Base-by-base conservation (phyloP, 2,888 invertebrate genomes). In the Meteorus colon region DNA sequence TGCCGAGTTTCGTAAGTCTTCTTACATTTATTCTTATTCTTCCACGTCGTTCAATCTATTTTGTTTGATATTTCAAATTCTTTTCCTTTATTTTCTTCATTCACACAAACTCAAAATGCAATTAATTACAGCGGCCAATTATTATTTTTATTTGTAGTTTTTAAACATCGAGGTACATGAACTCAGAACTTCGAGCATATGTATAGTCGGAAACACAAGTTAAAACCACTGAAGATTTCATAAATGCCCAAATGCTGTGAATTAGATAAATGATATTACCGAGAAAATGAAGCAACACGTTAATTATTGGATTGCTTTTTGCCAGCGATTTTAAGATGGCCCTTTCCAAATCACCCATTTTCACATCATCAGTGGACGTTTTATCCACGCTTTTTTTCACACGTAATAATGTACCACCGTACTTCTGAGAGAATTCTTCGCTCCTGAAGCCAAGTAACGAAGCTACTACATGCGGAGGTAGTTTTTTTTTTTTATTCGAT, bases 131-230 rank as follows among this genome's bases (percentile, higher is more conserved):
- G 27, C 10, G 24, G 12, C 12, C 5, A 12, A 14, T 60, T 1
- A 14, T n/a, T 2, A 48, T 51, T 24, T 2, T 14, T 48, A 48
- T 51, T 70, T 16, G 8, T 34, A 59, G 14, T 51, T 51, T 63
- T 66, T 73, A 67, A 4, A 74, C n/a, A 4, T 59, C n/a, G 34
- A 55, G 34, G 2, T 55, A 31, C 19, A 86, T 78, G 83, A 83
- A 86, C 1, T 62, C 65, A n/a, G 75, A 14, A 8, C 77, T 19
- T 16, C 82, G 82, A 2, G 19, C 34, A 69, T 73, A 71, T 8
- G 82, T 14, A 48, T 86, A 86, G 16, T 83, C 78, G 48, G 63
- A 81, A 12, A 79, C 75, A 73, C 86, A 86, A 1, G 74, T 69
- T 0, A 85, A 68, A 6, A 79, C 66, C 24, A 75, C 68, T 37